These are phyloP conservation scores for Lepidonotus clava DNA, from an alignment of 2,888 invertebrate species.

Conservation along the genomic window DNA sequence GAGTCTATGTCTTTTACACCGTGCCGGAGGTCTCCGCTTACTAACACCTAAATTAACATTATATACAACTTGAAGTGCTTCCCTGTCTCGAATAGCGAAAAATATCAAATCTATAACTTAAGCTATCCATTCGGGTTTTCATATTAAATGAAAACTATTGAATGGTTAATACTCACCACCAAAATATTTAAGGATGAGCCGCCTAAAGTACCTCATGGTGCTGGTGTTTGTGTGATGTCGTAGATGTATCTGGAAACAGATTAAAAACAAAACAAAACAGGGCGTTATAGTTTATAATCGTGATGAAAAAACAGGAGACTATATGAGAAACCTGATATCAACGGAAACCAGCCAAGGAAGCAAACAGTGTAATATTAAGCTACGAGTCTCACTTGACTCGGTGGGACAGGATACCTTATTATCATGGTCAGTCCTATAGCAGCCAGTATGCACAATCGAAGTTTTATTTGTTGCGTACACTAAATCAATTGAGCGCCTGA, in stretches of 20 bases:
- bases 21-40: too few relatives aligned
- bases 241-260: neutral
- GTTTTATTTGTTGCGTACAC: too few relatives aligned
- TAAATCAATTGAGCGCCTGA: too few relatives aligned
- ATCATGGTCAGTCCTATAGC: neutral
- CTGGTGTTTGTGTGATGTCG: neutral
- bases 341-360: too few relatives aligned
- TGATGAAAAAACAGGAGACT: neutral
- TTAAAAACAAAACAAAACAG: neutral
- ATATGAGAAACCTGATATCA: too few relatives aligned
- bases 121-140: neutral
- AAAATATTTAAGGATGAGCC: slow-evolving; percentile 60
- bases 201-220: slow-evolving; percentile 57
- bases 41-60: neutral
- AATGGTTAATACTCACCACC: slow-evolving; percentile 56
- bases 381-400: too few relatives aligned
- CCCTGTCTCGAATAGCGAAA: neutral
- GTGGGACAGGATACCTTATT: neutral
- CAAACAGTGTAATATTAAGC: too few relatives aligned
- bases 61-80: neutral
- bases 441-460: too few relatives aligned
- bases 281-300: neutral
- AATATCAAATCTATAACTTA: neutral
- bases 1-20: too few relatives aligned
- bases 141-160: neutral